Evolutionary conservation across 53 echinoderm and acorn worm species (phyloP), one percentile per base, ranked within the genome.

Genomic region (Crossaster papposus): DNA sequence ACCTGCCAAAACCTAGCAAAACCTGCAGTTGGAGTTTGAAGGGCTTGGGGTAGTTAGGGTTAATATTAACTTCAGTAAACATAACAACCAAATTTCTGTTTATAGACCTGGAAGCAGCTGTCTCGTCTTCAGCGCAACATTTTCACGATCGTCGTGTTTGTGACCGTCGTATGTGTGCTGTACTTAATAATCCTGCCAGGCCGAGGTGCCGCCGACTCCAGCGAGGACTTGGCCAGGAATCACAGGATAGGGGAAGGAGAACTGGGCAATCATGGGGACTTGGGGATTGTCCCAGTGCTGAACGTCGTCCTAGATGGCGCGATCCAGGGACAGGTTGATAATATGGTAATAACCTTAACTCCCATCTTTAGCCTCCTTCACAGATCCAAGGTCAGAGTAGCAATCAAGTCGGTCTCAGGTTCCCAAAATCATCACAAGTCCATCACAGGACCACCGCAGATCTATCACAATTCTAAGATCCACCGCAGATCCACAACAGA

Each of bases 101-200:
- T 28, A 2, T 31, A 95, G 95, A 29, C 92, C 14, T 97, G 97
- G 97, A 95, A 94, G 36, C 89, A 95, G 26, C 81, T 97, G 53
- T 95, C 97, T 12, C 82, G 97, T 18, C 94, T 97, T 0, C 97
- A 97, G 78, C 90, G 94, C 65, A 70, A 90, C 24, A 62, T 97
- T 31, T 92, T 91, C 33, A 85, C 30, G 1, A 17, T 87, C 44
- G n/a, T 94, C 34, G 17, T 95, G 12, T 77, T 83, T 14, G 32
- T 95, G 6, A 22, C 79, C 51, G 24, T 32, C 30, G 14, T 89
- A 52, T 80, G 51, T 89, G 89, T 30, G 8, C 30, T 89, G 28
- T 89, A 89, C 52, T 54, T 89, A 30, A 36, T 79, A 17, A 23
- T 50, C 44, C 30, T 89, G 80, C 89, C 87, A 2, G 89, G 79